phyloP scores from a whole-genome alignment of 2,113 vertebrate genomes.

The Marmota monax region DNA sequence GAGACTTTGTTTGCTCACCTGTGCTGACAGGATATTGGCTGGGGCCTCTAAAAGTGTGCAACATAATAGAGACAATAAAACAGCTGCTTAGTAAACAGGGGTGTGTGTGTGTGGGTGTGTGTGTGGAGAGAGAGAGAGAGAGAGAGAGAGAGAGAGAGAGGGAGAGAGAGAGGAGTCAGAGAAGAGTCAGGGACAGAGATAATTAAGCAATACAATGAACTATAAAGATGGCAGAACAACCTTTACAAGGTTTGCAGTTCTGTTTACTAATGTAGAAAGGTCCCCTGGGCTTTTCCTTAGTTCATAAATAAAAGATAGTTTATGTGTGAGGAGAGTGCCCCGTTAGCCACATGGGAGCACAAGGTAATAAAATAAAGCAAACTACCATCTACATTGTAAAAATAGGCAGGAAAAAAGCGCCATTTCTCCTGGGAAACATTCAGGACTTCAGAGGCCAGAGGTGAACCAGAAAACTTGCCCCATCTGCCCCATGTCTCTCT shows the following conservation, averaged over 20 bases:
- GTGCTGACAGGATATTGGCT: background rate
- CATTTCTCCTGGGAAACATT: background rate
- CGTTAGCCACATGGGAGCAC: background rate
- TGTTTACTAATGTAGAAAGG: background rate
- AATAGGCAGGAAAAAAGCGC: background rate
- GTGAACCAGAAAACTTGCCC: background rate
- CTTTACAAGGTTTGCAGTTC: background rate
- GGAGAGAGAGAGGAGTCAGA: background rate
- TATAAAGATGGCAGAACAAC: background rate
- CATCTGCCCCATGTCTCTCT: no score
- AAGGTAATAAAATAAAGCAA: background rate
- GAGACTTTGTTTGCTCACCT: background rate
- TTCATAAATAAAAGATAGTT: slow-evolving; percentile 35
- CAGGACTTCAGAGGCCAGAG: background rate
- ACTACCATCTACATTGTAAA: background rate
- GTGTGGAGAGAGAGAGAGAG: background rate
- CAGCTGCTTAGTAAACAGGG: background rate
- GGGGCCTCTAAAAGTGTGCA: background rate
- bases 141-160: background rate
- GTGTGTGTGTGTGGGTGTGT: background rate
- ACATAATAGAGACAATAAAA: background rate
- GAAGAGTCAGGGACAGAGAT: background rate
- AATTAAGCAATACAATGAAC: background rate
- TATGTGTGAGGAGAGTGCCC: background rate
- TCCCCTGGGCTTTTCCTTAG: background rate